Evolutionary conservation across 2,888 invertebrate species (phyloP).

Genomic region (Phortica okadai): DNA sequence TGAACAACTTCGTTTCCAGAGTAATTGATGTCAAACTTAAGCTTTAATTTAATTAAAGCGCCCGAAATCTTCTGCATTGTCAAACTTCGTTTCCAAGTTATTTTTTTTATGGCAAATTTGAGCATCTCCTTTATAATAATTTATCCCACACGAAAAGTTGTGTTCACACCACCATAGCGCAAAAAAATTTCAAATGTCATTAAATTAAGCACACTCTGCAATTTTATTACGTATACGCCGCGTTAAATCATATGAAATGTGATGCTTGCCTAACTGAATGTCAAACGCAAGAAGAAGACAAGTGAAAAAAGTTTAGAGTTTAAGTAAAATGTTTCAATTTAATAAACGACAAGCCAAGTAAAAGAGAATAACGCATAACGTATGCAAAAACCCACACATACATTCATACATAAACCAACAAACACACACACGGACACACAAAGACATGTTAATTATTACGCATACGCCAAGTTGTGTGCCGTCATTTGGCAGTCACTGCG

Average conservation of each 20-base stretch:
- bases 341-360: slow-evolving; percentile 3
- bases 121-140: too few relatives aligned
- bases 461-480: slow-evolving; percentile 70
- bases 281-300: background rate
- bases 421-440: background rate
- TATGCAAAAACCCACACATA: background rate
- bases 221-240: slow-evolving; percentile 15
- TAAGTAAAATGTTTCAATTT: slow-evolving; percentile 33
- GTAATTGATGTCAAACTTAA: too few relatives aligned
- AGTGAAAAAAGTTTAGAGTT: background rate
- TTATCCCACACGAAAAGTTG: background rate
- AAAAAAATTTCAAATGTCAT: slow-evolving; percentile 10
- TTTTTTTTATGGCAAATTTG: too few relatives aligned
- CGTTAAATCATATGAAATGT: slow-evolving; percentile 11
- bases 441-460: slow-evolving; percentile 72
- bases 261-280: background rate
- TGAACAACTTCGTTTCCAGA: too few relatives aligned
- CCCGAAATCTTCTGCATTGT: too few relatives aligned
- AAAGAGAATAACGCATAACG: background rate
- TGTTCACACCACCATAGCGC: background rate
- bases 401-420: slow-evolving; percentile 18
- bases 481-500: slow-evolving; percentile 31
- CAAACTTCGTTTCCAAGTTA: too few relatives aligned
- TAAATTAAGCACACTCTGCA: slow-evolving; percentile 11
- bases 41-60: too few relatives aligned